Conservation (phyloP, 2,797 vertebrate species). For the Anabacerthia variegaticeps region DNA sequence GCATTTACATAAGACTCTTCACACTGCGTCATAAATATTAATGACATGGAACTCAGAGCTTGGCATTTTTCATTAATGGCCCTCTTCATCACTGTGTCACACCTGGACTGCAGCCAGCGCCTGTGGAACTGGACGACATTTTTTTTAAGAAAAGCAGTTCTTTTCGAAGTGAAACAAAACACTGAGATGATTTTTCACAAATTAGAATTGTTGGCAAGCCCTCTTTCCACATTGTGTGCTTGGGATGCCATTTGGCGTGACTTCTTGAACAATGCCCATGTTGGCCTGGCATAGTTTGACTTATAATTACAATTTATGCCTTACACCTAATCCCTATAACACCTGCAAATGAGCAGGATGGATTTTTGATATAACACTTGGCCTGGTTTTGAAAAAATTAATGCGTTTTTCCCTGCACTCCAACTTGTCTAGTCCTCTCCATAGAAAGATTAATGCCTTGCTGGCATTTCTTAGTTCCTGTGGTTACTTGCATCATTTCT, state of each 20-base stretch:
- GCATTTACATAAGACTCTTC: slow-evolving; percentile 30
- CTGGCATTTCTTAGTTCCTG: not conserved
- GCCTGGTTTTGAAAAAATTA: not conserved
- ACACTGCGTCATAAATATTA: slow-evolving; percentile 47
- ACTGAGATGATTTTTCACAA: not conserved
- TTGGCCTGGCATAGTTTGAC: not conserved
- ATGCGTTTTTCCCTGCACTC: not conserved
- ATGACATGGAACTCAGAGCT: not conserved
- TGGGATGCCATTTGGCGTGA: not conserved
- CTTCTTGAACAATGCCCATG: not conserved
- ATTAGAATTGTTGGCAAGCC: not conserved
- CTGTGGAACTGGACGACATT: not conserved
- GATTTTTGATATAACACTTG: not conserved
- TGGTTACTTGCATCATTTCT: not conserved
- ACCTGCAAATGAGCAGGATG: not conserved
- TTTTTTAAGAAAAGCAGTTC: not conserved
- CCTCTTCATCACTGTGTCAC: slow-evolving; percentile 15
- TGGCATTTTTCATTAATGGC: slow-evolving; percentile 50
- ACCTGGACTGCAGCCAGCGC: slow-evolving; percentile 12
- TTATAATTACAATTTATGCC: not conserved
- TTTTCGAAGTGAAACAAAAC: slow-evolving; percentile 15
- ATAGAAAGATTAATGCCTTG: not conserved
- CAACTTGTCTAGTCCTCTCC: not conserved
- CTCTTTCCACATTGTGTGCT: not conserved
- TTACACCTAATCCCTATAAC: not conserved